Base-by-base conservation (phyloP, 2,888 invertebrate species). In the Tridacna crocea region DNA sequence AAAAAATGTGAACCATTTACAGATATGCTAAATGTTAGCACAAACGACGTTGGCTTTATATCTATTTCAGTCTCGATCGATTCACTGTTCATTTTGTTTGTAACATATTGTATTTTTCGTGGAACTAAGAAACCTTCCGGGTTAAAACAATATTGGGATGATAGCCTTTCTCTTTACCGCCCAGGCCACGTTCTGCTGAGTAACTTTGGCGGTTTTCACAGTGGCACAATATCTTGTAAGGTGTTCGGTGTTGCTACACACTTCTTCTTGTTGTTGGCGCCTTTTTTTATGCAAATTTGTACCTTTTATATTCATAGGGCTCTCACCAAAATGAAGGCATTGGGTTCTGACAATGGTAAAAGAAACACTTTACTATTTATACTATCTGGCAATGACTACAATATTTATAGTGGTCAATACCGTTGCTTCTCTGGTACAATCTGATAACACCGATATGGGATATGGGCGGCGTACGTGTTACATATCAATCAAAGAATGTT, bases 251-350 rank as follows among this genome's bases (percentile, higher is more conserved):
- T 79, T 1, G 17, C 55, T 13, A 77, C 81, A 6, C 85, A 85
- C 66, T 85, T 79, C 24, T 77, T 48, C 17, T 85, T 79, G 83
- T 58, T 85, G 8, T 24, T 61, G 24, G 27, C 79, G 8, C 4
- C 81, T 47, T 79, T 83, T 65, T 85, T 83, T 83, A 85, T 83
- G 85, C 77, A 85, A 15, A 51, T 77, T 15, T 85, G 85, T 48
- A 79, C 83, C 0, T 74, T 76, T 58, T 80, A 85, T 58, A 72
- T 81, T 66, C 77, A 60, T 15, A 26, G 75, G 17, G 75, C 75
- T 2, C 77, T 85, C 24, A 27, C 58, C 13, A 22, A 55, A n/a
- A 48, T 46, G 13, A 36, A 36, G 15, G 13, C n/a, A 15, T 15
- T 46, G n/a, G 36, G 22, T 4, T 15, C 15, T 6, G 12, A 10